These are phyloP conservation scores for Bostrychus sinensis DNA, from an alignment of 2,113 vertebrate genomes.

Conservation along the genomic window DNA sequence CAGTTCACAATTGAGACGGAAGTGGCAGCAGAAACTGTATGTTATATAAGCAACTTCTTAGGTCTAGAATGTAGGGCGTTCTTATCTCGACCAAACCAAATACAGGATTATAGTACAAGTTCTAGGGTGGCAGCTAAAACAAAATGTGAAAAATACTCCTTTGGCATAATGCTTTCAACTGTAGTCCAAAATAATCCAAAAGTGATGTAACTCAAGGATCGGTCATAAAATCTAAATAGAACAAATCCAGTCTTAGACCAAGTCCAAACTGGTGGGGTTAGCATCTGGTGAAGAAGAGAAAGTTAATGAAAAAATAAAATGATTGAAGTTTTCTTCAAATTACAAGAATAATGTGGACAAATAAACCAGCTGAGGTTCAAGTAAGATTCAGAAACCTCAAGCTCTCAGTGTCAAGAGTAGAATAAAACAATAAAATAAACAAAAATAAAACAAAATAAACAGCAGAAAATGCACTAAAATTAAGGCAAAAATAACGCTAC, in stretches of 20 bases:
- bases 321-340: not conserved
- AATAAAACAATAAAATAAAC: not conserved
- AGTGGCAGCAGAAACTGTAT: not conserved
- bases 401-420: not conserved
- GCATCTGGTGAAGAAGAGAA: not conserved
- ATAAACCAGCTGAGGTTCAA: not conserved
- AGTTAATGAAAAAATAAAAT: not conserved
- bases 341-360: not conserved
- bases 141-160: not conserved
- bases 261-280: not conserved
- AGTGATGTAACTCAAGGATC: too few relatives aligned
- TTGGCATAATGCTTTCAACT: too few relatives aligned
- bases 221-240: too few relatives aligned
- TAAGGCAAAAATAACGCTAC: too few relatives aligned
- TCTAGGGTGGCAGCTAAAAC: not conserved
- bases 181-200: too few relatives aligned
- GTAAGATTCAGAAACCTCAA: too few relatives aligned
- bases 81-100: not conserved
- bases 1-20: constrained; percentile 28
- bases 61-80: not conserved
- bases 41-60: not conserved
- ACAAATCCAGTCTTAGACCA: too few relatives aligned
- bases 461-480: not conserved
- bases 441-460: not conserved
- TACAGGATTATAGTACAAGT: not conserved